Base-by-base conservation (phyloP, 1,140 invertebrate genomes). In the Apis dorsata region DNA sequence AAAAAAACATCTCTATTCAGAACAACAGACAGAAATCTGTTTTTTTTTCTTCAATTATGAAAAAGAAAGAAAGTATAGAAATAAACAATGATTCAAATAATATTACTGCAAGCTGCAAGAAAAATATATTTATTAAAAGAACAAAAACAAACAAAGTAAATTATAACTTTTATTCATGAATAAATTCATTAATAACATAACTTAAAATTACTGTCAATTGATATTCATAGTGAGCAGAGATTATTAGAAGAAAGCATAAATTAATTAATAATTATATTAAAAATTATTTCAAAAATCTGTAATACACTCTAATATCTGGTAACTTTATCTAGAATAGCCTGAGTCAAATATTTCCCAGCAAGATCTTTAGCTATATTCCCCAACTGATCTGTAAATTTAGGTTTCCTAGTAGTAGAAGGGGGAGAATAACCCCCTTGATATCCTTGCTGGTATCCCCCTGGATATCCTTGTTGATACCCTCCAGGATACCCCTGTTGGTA, bases 261-360 rank as follows among this genome's bases (percentile, higher is more conserved):
- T 66, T 77, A 59, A 59, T 34, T 34, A 34, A 34, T 34, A 34
- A 34, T 59, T 44, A 21, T 28, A 60, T 28, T 28, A 15, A 19
- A 9, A 34, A 13, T 13, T 15, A 71, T 19, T 12, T n/a, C 3
- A 19, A 12, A 2, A 12, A 2, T 13, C 7, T 72, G 17, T 9
- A 24, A 17, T 21, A 70, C 19, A 21, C 1, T 19, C 15, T 86
- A 86, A 79, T 68, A 89, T 3, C 91, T 90, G 24, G 86, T 76
- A 2, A 94, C 87, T 85, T 90, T 92, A 66, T 94, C 93, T 10
- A 91, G 51, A 51, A 94, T 90, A 19, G 92, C 77, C 84, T 93
- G 92, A 0, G 92, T 89, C 0, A 93, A 13, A 21, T 91, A 69
- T 24, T 74, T 88, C 9, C 90, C 87, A 28, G 92, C 92, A 1